Percentiles rank a stretch among this genome's conserved stretches.
Evolutionary conservation across 2,888 invertebrate genomes (phyloP).

Genomic region (Bembecia ichneumoniformis): DNA sequence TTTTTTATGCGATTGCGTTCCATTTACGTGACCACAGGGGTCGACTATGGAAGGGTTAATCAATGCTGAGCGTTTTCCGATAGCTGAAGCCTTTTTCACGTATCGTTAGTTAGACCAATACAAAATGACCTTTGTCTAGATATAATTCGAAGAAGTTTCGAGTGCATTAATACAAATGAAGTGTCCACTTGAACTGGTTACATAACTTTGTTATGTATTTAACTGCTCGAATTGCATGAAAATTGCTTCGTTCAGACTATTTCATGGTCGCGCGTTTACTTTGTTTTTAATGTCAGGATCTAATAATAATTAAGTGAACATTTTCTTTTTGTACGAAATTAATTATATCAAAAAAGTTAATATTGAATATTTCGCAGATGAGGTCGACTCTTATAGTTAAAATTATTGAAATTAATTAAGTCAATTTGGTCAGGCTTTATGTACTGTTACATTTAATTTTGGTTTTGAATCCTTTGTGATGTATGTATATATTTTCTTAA

Average conservation of each 20-base stretch:
- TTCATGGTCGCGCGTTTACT: slow-evolving; percentile 1
- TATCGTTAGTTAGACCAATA: background rate
- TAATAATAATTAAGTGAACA: too few species aligned
- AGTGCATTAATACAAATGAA: background rate
- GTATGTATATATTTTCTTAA: too few species aligned
- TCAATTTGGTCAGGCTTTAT: too few species aligned
- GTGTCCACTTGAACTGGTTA: background rate
- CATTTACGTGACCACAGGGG: slow-evolving; percentile 3
- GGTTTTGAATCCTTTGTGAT: too few species aligned
- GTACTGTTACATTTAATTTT: too few species aligned
- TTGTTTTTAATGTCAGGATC: background rate
- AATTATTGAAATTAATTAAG: too few species aligned
- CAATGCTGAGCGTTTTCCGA: slow-evolving; percentile 7
- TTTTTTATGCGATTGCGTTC: slow-evolving; percentile 6
- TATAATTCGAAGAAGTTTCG: background rate
- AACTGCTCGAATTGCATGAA: slow-evolving; percentile 9
- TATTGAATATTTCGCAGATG: too few species aligned
- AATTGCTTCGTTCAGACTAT: slow-evolving; percentile 8
- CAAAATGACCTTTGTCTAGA: background rate
- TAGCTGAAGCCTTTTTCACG: slow-evolving; percentile 2
- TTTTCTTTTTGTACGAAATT: too few species aligned
- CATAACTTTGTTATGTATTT: background rate
- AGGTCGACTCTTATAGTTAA: too few species aligned
- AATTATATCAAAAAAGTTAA: too few species aligned
- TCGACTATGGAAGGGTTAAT: slow-evolving; percentile 7